A percentile compares a stretch with the other conserved stretches of the same genome.
Evolutionary conservation across 2,113 vertebrate genomes (phyloP).

Genomic region (Fregata magnificens): DNA sequence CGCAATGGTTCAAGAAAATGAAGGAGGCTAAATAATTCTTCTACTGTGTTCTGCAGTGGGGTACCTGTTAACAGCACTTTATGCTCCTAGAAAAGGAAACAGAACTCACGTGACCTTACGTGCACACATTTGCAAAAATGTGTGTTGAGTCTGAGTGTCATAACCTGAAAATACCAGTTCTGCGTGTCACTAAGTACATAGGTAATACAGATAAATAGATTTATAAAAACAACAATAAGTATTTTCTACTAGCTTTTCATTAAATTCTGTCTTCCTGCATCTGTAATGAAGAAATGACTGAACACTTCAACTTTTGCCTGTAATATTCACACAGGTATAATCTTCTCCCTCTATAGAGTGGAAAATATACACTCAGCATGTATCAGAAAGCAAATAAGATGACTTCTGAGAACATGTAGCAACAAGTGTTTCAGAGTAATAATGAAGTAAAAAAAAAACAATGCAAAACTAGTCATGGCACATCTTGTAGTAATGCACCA

Average conservation of each 20-base stretch:
- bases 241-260: not conserved
- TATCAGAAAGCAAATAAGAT: not conserved
- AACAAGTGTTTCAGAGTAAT: not conserved
- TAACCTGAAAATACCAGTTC: not conserved
- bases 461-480: not conserved
- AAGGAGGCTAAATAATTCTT: conserved; percentile 96
- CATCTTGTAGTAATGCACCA: not conserved
- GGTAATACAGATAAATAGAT: not conserved
- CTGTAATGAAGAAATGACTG: not conserved
- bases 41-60: conserved; percentile 97
- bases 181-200: not conserved
- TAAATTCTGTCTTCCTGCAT: not conserved
- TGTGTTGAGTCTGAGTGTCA: not conserved
- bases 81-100: conserved; percentile 82
- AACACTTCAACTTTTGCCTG: not conserved
- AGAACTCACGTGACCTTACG: not conserved
- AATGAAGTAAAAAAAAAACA: not conserved
- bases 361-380: not conserved
- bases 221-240: rapidly evolving
- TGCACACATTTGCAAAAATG: not conserved
- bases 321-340: not conserved
- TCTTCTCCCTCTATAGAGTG: rapidly evolving
- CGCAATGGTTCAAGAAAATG: conserved; percentile 94
- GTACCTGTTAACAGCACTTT: conserved; percentile 96
- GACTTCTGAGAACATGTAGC: not conserved